These are phyloP conservation scores for Daubentonia madagascariensis DNA, from an alignment of 2,113 vertebrate genomes.

Conservation along the genomic window DNA sequence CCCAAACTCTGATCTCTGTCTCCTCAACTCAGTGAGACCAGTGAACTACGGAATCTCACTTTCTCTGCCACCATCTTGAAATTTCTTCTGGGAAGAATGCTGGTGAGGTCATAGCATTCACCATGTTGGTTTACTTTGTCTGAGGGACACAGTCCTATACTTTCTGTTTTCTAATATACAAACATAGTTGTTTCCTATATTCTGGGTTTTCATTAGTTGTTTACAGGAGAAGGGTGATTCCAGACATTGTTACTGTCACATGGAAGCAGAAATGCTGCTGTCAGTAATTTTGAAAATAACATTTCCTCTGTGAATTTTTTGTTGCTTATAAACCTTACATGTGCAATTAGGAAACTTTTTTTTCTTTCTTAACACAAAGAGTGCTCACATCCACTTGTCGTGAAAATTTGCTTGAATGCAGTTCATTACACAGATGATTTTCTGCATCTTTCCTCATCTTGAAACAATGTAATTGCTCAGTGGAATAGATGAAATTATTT, in stretches of 20 bases:
- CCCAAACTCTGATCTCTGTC: neutral
- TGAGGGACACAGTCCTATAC: neutral
- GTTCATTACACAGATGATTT: slow-evolving; percentile 43
- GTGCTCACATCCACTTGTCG: neutral
- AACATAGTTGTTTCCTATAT: neutral
- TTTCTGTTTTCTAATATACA: neutral
- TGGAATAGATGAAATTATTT: slow-evolving; percentile 6
- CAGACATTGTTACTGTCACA: neutral
- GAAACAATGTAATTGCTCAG: neutral
- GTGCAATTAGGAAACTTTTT: neutral
- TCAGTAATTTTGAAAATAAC: slow-evolving; percentile 31
- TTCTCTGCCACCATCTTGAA: neutral
- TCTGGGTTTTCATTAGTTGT: neutral
- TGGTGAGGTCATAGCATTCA: neutral
- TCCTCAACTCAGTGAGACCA: neutral
- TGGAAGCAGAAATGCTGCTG: neutral
- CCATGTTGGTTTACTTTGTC: neutral
- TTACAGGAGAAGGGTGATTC: neutral
- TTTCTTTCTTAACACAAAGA: slow-evolving; percentile 2
- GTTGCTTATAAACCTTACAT: neutral
- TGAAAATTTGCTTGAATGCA: slow-evolving; percentile 37
- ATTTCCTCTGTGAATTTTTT: neutral
- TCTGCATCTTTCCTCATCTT: slow-evolving; percentile 18
- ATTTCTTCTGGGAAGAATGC: neutral
- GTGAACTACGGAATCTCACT: neutral